Percentiles rank a stretch among this genome's conserved stretches.
Conservation (phyloP, 2,797 vertebrate species). For the Falco rusticolus region DNA sequence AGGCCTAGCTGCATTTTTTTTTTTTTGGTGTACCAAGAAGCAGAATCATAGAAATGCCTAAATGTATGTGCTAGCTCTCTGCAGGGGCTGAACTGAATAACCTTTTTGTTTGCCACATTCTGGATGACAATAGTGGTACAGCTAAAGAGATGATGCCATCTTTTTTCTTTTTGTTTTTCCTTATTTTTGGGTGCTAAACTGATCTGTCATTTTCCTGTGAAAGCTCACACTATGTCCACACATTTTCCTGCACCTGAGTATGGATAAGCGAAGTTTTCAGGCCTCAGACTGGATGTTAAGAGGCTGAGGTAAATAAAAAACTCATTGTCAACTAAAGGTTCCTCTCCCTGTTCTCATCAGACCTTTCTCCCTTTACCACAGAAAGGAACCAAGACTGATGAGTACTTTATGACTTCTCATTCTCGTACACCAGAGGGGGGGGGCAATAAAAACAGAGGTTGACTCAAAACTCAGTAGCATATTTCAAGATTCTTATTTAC, state of each 20-base stretch:
- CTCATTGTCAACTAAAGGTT: background rate
- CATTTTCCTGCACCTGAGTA: background rate
- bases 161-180: rapidly evolving
- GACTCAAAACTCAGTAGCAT: background rate
- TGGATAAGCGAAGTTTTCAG: background rate
- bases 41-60: background rate
- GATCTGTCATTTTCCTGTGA: background rate
- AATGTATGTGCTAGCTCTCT: background rate
- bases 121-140: rapidly evolving
- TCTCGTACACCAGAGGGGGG: background rate
- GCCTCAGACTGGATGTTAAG: background rate
- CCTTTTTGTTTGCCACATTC: background rate
- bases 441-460: background rate
- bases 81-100: rapidly evolving
- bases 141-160: background rate
- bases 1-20: background rate
- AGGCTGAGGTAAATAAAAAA: background rate
- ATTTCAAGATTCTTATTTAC: background rate
- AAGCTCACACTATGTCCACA: background rate
- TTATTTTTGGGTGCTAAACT: background rate
- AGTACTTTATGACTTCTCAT: background rate
- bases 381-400: background rate
- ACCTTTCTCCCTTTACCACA: background rate
- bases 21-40: background rate
- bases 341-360: background rate